Conservation (phyloP, 2,888 invertebrate genomes). For the Dinocampus coccinellae region DNA sequence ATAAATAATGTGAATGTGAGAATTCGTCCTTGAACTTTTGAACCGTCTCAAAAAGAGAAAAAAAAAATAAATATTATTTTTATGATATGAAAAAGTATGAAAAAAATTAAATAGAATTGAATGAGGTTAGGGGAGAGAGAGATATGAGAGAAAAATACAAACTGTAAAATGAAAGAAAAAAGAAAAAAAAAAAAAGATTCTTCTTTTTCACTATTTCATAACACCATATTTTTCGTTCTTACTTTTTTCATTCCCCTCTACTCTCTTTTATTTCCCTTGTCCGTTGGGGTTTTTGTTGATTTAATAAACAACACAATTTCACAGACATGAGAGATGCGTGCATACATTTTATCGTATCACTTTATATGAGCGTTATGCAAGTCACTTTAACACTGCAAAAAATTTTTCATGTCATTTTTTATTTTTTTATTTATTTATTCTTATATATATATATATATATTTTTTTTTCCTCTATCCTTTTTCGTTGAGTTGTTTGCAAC, state of each 20-base stretch:
- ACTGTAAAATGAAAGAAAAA: neutral
- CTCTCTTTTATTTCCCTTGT: constrained; percentile 31
- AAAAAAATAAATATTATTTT: no score
- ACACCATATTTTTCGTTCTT: constrained; percentile 22
- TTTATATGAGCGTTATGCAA: constrained; percentile 15
- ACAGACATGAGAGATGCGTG: constrained; percentile 20
- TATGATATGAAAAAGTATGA: no score
- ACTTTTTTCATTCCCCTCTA: constrained; percentile 9
- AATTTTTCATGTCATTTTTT: no score
- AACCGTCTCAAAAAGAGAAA: no score
- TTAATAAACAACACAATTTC: constrained; percentile 58
- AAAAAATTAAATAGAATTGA: neutral
- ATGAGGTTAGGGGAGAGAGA: neutral
- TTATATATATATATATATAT: no score
- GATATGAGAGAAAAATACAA: neutral
- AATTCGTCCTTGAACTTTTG: no score
- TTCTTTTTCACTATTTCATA: constrained; percentile 6
- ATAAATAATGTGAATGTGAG: no score
- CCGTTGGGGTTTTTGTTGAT: constrained; percentile 56
- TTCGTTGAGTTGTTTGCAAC: no score
- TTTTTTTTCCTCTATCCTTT: no score
- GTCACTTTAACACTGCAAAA: neutral
- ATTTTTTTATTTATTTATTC: no score
- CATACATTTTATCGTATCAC: constrained; percentile 9
- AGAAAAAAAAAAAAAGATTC: neutral